Base-by-base conservation (phyloP, 2,888 invertebrate species). In the Zeuzera pyrina region DNA sequence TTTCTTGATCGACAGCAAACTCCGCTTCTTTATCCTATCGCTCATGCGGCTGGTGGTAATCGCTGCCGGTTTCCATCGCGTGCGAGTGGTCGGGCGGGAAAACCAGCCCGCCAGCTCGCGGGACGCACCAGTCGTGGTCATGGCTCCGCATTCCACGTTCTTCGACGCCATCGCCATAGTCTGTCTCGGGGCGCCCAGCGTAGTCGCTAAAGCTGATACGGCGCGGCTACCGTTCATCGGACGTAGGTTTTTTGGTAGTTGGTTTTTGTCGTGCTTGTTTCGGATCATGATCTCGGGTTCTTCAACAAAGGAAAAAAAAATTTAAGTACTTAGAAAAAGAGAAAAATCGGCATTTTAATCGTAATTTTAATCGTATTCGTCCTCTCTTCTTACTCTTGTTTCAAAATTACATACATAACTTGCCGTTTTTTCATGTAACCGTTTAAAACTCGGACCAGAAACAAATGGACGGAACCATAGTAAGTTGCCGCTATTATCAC, bases 91-190 rank as follows among this genome's bases (percentile, higher is more conserved):
- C 63, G 97, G 97, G 31, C 84, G 85, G 44, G 65, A 71, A 46
- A 71, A 78, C 52, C 42, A 70, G 65, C 84, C 63, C 60, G 63
- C 71, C 6, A 60, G 60, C 45, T 71, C 59, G 10, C 49, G 91
- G 12, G 91, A 92, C 44, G 96, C 96, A 3, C 94, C 95, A 1
- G 89, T 97, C 44, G 78, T 96, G 42, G 91, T 91, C 34, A 87
- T 94, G 40, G 96, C 95, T 3, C 97, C 97, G 2, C 97, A 97
- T 69, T 95, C 96, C 22, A 90, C 92, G 36, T 95, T 92, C 87
- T 91, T 94, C 77, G 97, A 97, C 76, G 91, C 93, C 38, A 86
- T 96, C 42, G 88, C 92, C 49, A 91, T 94, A 54, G 89, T 94
- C 36, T 87, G 88, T 58, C 87, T 93, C 45, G 91, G 91, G n/a